Evolutionary conservation across 30 jellyfish, hydroid and myxozoan species (phyloP).

Genomic region (Turritopsis dohrnii): DNA sequence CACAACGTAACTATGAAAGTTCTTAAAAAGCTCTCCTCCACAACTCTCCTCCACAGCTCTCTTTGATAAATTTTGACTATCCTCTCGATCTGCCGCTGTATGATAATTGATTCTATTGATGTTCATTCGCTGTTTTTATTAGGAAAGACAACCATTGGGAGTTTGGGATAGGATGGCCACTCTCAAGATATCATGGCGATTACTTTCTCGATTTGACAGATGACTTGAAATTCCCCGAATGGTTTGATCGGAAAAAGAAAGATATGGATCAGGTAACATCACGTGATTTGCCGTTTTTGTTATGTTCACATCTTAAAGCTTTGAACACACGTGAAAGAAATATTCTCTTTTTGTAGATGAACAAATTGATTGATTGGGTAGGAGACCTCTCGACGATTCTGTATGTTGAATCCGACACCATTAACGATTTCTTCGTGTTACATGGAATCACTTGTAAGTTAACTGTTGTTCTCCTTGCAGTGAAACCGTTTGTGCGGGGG

Average conservation of each 20-base stretch:
- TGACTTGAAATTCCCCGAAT: slow-evolving; percentile 20
- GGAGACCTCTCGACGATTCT: neutral
- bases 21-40: too few species aligned
- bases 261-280: slow-evolving; percentile 9
- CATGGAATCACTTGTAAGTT: slow-evolving; percentile 18
- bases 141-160: slow-evolving; percentile 5
- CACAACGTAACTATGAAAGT: too few species aligned
- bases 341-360: neutral
- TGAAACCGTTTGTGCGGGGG: too few species aligned
- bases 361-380: slow-evolving; percentile 1
- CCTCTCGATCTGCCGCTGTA: too few species aligned
- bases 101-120: too few species aligned
- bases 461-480: too few species aligned
- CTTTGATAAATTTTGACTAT: too few species aligned
- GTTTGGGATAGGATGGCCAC: slow-evolving; percentile 1
- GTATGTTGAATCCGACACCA: slow-evolving; percentile 1
- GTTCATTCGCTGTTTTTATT: too few species aligned
- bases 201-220: slow-evolving; percentile 17
- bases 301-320: too few species aligned
- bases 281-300: neutral
- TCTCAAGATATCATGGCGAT: slow-evolving; percentile 4
- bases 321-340: neutral
- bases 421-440: slow-evolving; percentile 16
- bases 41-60: too few species aligned
- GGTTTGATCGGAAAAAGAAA: slow-evolving; percentile 1